phyloP scores from a whole-genome alignment of 2,888 invertebrate species.

The Dasypogon diadema region DNA sequence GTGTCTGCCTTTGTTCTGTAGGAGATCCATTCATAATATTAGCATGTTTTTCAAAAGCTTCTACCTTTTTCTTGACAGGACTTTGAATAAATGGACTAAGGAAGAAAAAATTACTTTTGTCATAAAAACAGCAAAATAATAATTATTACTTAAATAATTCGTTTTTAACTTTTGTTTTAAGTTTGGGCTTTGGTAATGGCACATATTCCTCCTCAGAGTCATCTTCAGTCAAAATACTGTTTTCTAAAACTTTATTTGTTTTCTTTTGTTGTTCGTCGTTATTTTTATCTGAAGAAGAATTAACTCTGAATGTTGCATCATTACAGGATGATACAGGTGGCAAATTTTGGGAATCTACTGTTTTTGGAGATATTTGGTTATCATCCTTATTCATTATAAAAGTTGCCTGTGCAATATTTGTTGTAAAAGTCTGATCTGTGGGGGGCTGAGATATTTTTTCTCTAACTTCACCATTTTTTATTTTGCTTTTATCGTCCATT shows the following conservation, averaged over 20 bases:
- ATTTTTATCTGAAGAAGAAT: neutral
- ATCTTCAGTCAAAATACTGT: constrained; percentile 66
- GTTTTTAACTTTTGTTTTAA: constrained; percentile 62
- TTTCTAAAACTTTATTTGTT: constrained; percentile 44
- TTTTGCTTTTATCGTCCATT: constrained; percentile 14
- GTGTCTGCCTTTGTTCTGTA: constrained; percentile 54
- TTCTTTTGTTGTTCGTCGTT: neutral
- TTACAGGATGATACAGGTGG: constrained; percentile 4
- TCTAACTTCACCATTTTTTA: too few species aligned
- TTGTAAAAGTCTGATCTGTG: constrained; percentile 60
- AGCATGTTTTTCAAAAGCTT: constrained; percentile 72
- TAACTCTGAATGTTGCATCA: constrained; percentile 60
- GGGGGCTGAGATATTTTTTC: neutral
- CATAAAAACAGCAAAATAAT: constrained; percentile 2
- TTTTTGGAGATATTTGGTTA: neutral
- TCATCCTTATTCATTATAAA: constrained; percentile 18
- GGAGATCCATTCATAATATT: constrained; percentile 58
- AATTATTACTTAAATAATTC: constrained; percentile 67
- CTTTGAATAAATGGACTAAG: constrained; percentile 73
- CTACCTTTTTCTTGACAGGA: constrained; percentile 73
- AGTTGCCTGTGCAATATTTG: constrained; percentile 28
- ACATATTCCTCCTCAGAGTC: constrained; percentile 60
- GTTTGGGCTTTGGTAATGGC: constrained; percentile 43
- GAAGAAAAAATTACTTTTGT: neutral
- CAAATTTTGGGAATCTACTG: neutral